Percentiles rank a stretch among this genome's conserved stretches.
Evolutionary conservation across 2,113 vertebrate species (phyloP).

Genomic region (Clarias gariepinus): DNA sequence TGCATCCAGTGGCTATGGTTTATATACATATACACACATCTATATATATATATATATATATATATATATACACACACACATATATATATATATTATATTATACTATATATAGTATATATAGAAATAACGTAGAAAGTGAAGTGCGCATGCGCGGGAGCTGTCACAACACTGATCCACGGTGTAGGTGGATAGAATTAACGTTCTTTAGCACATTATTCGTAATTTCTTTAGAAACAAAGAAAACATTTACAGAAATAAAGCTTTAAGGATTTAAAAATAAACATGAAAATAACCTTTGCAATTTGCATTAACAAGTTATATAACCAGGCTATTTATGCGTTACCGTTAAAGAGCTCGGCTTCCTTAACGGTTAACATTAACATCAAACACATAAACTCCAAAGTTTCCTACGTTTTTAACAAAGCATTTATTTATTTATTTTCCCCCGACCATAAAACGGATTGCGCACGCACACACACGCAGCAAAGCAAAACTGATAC

Average conservation of each 20-base stretch:
- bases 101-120: too few relatives aligned
- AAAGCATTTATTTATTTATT: too few relatives aligned
- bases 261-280: not conserved
- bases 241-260: not conserved
- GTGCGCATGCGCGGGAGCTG: constrained; percentile 6
- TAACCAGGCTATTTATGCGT: not conserved
- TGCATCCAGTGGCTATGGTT: too few relatives aligned
- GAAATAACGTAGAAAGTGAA: not conserved
- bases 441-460: too few relatives aligned
- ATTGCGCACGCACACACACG: too few relatives aligned
- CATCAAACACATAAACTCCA: too few relatives aligned
- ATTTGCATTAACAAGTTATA: not conserved
- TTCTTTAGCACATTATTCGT: not conserved
- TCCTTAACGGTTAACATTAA: not conserved
- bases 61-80: too few relatives aligned
- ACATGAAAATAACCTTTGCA: not conserved
- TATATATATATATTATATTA: too few relatives aligned
- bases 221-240: not conserved
- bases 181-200: not conserved
- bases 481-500: too few relatives aligned
- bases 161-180: not conserved
- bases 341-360: not conserved
- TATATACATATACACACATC: too few relatives aligned
- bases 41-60: too few relatives aligned
- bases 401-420: too few relatives aligned